These are phyloP conservation scores for Sterna hirundo DNA, from an alignment of 2,113 vertebrate genomes.

Conservation along the genomic window DNA sequence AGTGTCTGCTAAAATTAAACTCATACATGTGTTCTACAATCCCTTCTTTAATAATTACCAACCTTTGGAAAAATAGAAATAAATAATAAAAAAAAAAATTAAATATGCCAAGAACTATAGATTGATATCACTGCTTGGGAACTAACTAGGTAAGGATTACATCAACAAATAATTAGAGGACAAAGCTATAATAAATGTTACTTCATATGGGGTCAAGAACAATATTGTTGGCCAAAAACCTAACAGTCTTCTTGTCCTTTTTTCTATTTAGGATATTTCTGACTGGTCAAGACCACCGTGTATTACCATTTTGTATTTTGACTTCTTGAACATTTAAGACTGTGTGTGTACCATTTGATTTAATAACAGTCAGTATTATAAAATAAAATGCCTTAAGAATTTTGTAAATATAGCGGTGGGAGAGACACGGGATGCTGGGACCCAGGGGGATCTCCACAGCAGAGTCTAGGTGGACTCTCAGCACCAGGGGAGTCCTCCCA, in stretches of 20 bases:
- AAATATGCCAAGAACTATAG: not conserved
- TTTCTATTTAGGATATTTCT: not conserved
- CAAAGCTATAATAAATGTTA: not conserved
- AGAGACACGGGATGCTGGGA: not conserved
- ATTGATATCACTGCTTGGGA: not conserved
- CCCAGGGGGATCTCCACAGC: not conserved
- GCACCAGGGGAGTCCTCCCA: not conserved
- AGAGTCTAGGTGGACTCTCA: not conserved
- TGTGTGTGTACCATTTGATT: not conserved
- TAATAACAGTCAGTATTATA: not conserved
- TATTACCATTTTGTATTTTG: not conserved
- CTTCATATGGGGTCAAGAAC: not conserved
- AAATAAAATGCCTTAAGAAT: not conserved
- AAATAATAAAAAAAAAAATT: not conserved
- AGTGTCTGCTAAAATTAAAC: not conserved
- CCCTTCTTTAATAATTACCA: not conserved
- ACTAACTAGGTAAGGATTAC: not conserved
- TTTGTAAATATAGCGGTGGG: not conserved
- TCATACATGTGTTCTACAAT: not conserved
- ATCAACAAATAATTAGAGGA: not conserved
- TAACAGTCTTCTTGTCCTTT: not conserved
- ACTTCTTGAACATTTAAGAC: not conserved
- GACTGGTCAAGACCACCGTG: not conserved
- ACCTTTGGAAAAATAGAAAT: not conserved
- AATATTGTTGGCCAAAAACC: not conserved